Conservation (phyloP, 1,140 invertebrate species). For the Musca domestica region DNA sequence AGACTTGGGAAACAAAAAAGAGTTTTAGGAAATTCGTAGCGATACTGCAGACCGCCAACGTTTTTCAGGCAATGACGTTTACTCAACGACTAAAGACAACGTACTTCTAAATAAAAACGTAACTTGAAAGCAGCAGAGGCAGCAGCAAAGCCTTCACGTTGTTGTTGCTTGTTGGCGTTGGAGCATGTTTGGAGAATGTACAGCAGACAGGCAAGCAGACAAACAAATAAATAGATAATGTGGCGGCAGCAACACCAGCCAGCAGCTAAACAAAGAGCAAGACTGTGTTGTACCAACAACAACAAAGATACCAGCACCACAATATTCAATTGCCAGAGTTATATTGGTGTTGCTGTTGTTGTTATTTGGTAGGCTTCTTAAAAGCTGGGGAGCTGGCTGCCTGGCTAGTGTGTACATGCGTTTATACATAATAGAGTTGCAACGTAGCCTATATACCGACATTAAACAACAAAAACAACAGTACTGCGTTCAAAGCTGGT, state of each 20-base stretch:
- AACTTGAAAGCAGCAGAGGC: too few species aligned
- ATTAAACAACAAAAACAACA: neutral
- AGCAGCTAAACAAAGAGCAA: neutral
- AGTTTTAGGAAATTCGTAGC: slow-evolving; percentile 10
- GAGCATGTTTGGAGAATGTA: too few species aligned
- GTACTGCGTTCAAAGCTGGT: neutral
- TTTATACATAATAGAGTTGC: slow-evolving; percentile 4
- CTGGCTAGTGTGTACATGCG: neutral
- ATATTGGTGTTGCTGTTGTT: neutral
- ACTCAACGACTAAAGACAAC: slow-evolving; percentile 23
- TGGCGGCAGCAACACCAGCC: too few species aligned
- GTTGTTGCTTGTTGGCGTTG: too few species aligned
- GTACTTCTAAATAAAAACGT: neutral
- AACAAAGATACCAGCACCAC: neutral
- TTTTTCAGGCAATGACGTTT: slow-evolving; percentile 25
- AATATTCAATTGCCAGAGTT: neutral
- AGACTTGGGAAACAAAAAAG: too few species aligned
- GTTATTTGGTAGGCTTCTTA: neutral
- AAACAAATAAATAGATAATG: too few species aligned
- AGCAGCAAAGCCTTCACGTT: too few species aligned
- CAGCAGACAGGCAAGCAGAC: too few species aligned
- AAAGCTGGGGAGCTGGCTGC: too few species aligned
- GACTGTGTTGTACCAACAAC: neutral
- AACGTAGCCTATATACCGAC: slow-evolving; percentile 8
- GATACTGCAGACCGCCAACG: slow-evolving; percentile 29